Evolutionary conservation across 2,888 invertebrate species (phyloP).

Genomic region (Acanthopleura granulata): DNA sequence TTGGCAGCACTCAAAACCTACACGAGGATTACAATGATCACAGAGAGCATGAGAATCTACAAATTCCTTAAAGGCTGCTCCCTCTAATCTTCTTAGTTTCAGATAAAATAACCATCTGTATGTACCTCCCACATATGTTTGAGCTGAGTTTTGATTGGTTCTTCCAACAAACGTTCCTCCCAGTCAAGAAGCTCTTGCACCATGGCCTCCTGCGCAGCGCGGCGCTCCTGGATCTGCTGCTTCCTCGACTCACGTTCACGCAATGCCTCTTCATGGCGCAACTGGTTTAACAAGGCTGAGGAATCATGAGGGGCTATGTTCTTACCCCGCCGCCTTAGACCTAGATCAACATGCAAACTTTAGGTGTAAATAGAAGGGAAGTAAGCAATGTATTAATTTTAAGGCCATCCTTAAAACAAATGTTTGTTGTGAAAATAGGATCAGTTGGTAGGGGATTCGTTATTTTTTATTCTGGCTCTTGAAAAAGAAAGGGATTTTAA

Average conservation of each 20-base stretch:
- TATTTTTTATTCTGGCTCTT: too few species aligned
- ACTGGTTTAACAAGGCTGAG: constrained; percentile 64
- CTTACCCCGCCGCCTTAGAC: constrained; percentile 47
- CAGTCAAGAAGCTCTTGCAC: constrained; percentile 70
- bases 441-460: too few species aligned
- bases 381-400: too few species aligned
- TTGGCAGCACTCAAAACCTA: too few species aligned
- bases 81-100: background rate
- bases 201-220: constrained; percentile 69
- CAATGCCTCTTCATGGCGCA: constrained; percentile 65
- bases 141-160: constrained; percentile 69
- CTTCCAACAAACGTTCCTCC: constrained; percentile 71
- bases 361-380: too few species aligned
- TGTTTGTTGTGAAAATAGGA: too few species aligned
- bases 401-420: too few species aligned
- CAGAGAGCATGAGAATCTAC: too few species aligned
- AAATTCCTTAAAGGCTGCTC: too few species aligned
- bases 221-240: constrained; percentile 64
- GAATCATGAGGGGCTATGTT: constrained; percentile 56
- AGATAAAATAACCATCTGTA: background rate
- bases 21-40: too few species aligned
- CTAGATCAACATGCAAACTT: constrained; percentile 26
- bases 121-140: constrained; percentile 75
- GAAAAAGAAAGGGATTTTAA: too few species aligned
- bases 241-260: constrained; percentile 61